Evolutionary conservation across 2,888 invertebrate genomes (phyloP).

Genomic region (Drosophila bunnanda): DNA sequence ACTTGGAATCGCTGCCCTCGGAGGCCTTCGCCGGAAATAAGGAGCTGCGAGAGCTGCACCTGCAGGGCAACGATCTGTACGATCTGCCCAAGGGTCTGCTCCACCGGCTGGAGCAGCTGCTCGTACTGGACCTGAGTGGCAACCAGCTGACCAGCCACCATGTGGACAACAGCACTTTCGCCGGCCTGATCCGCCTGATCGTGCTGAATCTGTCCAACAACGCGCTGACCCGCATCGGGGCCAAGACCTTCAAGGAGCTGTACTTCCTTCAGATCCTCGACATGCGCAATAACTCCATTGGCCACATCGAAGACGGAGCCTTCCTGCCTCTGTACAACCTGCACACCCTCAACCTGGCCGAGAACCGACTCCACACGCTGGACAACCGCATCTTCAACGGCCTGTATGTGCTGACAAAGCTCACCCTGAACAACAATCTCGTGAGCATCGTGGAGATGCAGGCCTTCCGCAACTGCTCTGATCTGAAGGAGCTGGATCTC

Average conservation of each 20-base stretch:
- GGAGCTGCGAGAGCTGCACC: slow-evolving; percentile 92
- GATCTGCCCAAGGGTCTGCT: slow-evolving; percentile 93
- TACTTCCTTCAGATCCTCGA: slow-evolving; percentile 94
- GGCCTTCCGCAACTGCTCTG: slow-evolving; percentile 94
- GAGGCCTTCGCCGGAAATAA: slow-evolving; percentile 92
- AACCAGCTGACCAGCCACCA: slow-evolving; percentile 94
- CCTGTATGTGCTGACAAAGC: slow-evolving; percentile 91
- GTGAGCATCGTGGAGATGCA: slow-evolving; percentile 91
- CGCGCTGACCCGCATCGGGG: slow-evolving; percentile 92
- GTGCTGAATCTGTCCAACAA: slow-evolving; percentile 94
- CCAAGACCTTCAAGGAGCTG: slow-evolving; percentile 93
- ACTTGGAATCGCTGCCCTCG: slow-evolving; percentile 91
- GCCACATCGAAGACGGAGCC: slow-evolving; percentile 94
- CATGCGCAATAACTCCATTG: slow-evolving; percentile 93
- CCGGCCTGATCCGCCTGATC: slow-evolving; percentile 93
- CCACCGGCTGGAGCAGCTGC: slow-evolving; percentile 92
- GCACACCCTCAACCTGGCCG: slow-evolving; percentile 94
- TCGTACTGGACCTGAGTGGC: slow-evolving; percentile 92
- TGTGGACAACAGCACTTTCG: slow-evolving; percentile 93
- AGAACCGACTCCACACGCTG: slow-evolving; percentile 93
- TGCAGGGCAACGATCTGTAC: slow-evolving; percentile 93
- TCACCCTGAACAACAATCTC: slow-evolving; percentile 94
- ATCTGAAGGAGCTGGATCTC: slow-evolving; percentile 94
- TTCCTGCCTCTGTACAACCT: slow-evolving; percentile 95
- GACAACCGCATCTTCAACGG: slow-evolving; percentile 93